Conservation (phyloP, 1,140 invertebrate genomes). For the Drosophila guanche region DNA sequence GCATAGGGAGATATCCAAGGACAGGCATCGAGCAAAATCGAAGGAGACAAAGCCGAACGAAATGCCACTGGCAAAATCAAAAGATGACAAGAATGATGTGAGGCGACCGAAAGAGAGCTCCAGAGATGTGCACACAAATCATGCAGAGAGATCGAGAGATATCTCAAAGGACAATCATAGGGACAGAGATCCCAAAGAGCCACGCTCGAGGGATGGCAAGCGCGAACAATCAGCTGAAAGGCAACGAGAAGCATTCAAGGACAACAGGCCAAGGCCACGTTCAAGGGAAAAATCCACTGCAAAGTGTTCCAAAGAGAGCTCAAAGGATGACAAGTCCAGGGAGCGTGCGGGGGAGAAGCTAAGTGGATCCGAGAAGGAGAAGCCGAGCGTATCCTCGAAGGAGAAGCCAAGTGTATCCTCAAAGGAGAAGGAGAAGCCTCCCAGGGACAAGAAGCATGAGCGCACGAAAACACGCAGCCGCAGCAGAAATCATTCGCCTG, state of each 20-base stretch:
- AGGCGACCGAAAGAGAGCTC: no score
- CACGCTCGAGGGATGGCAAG: no score
- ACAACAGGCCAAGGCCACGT: not conserved
- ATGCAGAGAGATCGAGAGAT: no score
- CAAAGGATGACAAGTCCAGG: not conserved
- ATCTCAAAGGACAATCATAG: no score
- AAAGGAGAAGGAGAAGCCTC: not conserved
- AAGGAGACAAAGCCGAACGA: no score
- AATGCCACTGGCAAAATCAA: not conserved
- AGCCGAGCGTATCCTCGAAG: not conserved
- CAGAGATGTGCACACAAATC: no score
- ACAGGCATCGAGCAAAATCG: no score
- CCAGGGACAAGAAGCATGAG: not conserved
- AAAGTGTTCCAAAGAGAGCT: conserved; percentile 11
- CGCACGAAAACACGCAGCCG: conserved; percentile 5
- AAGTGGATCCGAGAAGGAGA: conserved; percentile 5
- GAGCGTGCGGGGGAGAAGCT: conserved; percentile 11
- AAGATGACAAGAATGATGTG: no score
- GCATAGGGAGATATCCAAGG: no score
- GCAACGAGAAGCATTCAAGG: no score
- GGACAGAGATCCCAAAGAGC: no score
- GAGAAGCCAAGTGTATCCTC: not conserved
- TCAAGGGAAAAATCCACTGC: conserved; percentile 14
- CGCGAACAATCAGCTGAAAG: no score
- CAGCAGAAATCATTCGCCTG: not conserved